Evolutionary conservation across 2,113 vertebrate species (phyloP).

Genomic region (Dermatemys mawii): DNA sequence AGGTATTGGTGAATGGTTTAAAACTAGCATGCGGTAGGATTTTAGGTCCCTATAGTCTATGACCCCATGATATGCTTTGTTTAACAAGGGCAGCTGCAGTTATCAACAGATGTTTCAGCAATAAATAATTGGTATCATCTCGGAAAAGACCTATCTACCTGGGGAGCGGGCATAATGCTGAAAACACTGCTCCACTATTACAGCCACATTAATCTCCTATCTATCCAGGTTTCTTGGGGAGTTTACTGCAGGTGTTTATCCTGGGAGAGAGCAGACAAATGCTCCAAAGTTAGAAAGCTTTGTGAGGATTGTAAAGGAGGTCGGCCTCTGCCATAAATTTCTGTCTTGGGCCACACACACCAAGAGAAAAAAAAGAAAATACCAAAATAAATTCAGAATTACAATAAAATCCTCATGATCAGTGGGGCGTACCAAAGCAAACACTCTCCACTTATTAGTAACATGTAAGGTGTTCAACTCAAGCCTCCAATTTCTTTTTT

Average conservation of each 20-base stretch:
- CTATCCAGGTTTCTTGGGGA: slow-evolving; percentile 80
- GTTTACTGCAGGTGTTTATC: slow-evolving; percentile 81
- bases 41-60: slow-evolving; percentile 75
- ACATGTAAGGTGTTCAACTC: background rate
- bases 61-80: slow-evolving; percentile 82
- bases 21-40: slow-evolving; percentile 79
- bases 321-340: slow-evolving; percentile 82
- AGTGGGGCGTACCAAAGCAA: accelerated
- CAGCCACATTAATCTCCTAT: slow-evolving; percentile 83
- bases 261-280: slow-evolving; percentile 72
- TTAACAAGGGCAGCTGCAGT: slow-evolving; percentile 83
- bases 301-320: slow-evolving; percentile 71
- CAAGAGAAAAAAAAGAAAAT: slow-evolving; percentile 8
- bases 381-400: too few relatives aligned
- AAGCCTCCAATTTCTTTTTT: background rate
- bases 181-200: slow-evolving; percentile 77
- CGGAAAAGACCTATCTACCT: slow-evolving; percentile 81
- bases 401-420: background rate
- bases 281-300: slow-evolving; percentile 68
- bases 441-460: background rate
- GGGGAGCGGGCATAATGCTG: slow-evolving; percentile 82
- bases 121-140: slow-evolving; percentile 88
- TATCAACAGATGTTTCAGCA: slow-evolving; percentile 88
- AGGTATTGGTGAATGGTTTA: slow-evolving; percentile 75
- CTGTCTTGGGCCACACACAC: slow-evolving; percentile 82